These are phyloP conservation scores for Xylota sylvarum DNA, from an alignment of 2,888 invertebrate species.

Conservation along the genomic window DNA sequence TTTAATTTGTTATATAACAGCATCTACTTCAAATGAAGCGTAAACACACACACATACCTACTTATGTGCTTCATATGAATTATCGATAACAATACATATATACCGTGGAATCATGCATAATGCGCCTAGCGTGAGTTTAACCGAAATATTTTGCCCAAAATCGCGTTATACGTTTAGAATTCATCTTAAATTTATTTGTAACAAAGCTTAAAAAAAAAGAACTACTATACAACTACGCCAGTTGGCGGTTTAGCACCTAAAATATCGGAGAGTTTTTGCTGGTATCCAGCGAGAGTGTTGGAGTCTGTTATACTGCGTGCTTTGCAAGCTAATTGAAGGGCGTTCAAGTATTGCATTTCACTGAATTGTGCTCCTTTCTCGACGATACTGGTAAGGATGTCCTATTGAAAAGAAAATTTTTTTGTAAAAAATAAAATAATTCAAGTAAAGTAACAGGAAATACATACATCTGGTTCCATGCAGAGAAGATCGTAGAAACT, in stretches of 20 bases:
- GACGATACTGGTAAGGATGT: slow-evolving; percentile 92
- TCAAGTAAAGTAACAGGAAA: background rate
- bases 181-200: slow-evolving; percentile 61
- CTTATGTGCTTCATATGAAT: slow-evolving; percentile 43
- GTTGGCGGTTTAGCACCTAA: slow-evolving; percentile 89
- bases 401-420: slow-evolving; percentile 86
- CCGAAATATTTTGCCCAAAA: slow-evolving; percentile 33
- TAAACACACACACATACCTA: slow-evolving; percentile 42
- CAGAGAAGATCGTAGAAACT: slow-evolving; percentile 95
- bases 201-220: slow-evolving; percentile 59
- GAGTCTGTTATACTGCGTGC: slow-evolving; percentile 86
- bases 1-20: slow-evolving; percentile 58
- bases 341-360: slow-evolving; percentile 94
- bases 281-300: slow-evolving; percentile 88
- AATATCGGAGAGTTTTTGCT: slow-evolving; percentile 93
- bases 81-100: slow-evolving; percentile 61
- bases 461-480: slow-evolving; percentile 90
- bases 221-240: slow-evolving; percentile 90
- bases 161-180: slow-evolving; percentile 40
- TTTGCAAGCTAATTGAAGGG: slow-evolving; percentile 91
- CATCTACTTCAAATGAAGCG: slow-evolving; percentile 60
- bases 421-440: slow-evolving; percentile 1
- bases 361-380: slow-evolving; percentile 96
- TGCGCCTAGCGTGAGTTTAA: slow-evolving; percentile 53
- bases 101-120: slow-evolving; percentile 54